Conservation (phyloP, 92 coral and sea anemone genomes). For the Pocillopora grandis region DNA sequence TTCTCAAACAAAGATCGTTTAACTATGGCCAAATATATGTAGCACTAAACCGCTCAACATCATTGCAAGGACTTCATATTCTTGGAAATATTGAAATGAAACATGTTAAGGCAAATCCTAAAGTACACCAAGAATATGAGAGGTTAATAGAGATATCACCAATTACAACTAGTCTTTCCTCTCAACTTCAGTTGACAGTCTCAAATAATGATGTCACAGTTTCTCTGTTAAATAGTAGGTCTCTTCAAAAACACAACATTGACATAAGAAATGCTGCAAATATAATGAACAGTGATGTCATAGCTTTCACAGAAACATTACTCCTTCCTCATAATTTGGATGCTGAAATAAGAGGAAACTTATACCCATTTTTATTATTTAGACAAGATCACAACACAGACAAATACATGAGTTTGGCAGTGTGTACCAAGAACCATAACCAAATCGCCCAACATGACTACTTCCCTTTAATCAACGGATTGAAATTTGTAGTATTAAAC, state of each 20-base stretch:
- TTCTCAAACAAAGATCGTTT: constrained; percentile 45
- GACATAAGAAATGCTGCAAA: constrained; percentile 35
- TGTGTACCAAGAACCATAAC: background rate
- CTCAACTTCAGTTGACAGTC: constrained; percentile 37
- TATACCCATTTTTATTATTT: background rate
- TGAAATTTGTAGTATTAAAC: background rate
- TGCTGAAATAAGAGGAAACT: background rate
- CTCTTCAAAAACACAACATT: constrained; percentile 57
- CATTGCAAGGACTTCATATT: constrained; percentile 52
- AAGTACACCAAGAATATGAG: constrained; percentile 43
- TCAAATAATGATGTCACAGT: constrained; percentile 41
- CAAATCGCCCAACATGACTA: background rate
- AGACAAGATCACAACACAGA: background rate
- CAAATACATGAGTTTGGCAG: constrained; percentile 5
- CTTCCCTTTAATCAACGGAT: background rate
- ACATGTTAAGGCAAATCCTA: constrained; percentile 49
- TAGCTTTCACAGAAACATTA: too few relatives aligned
- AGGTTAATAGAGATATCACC: constrained; percentile 39
- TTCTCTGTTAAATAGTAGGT: constrained; percentile 40
- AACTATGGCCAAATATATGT: constrained; percentile 64
- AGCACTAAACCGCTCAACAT: constrained; percentile 49
- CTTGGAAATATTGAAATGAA: constrained; percentile 55
- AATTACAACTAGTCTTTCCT: constrained; percentile 28
- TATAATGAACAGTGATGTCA: constrained; percentile 8
- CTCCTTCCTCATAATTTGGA: background rate